phyloP scores from a whole-genome alignment of 2,888 invertebrate species.

The Caenorhabditis sp. region DNA sequence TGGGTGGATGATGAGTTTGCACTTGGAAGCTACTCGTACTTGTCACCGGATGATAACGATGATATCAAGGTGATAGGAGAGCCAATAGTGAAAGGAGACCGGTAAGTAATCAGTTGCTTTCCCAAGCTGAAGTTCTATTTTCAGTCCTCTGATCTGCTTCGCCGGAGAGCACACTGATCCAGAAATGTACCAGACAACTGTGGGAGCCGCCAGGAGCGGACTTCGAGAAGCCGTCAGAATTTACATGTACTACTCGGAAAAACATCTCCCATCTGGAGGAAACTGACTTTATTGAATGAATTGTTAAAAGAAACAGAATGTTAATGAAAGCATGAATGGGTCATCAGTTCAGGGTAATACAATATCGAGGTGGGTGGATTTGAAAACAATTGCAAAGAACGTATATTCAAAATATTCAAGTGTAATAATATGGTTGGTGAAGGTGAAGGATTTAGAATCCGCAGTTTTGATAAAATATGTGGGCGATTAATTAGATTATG shows the following conservation, averaged over 20 bases:
- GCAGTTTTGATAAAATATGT: constrained; percentile 2
- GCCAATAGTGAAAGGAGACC: constrained; percentile 25
- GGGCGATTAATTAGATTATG: constrained; percentile 22
- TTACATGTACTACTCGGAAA: background rate
- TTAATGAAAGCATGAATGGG: constrained; percentile 19
- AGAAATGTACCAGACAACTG: constrained; percentile 67
- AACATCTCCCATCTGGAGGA: background rate
- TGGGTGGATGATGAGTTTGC: constrained; percentile 61
- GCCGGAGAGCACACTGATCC: constrained; percentile 69
- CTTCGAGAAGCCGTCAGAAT: constrained; percentile 61
- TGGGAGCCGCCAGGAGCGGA: constrained; percentile 65
- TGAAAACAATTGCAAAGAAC: background rate
- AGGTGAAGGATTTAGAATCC: constrained; percentile 55
- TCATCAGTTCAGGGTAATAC: constrained; percentile 4
- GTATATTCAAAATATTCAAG: constrained; percentile 13
- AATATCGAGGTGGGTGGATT: background rate
- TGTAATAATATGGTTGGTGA: background rate
- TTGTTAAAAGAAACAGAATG: background rate
- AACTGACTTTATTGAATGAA: constrained; percentile 19
- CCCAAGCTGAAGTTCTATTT: constrained; percentile 4
- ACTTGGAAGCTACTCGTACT: constrained; percentile 65
- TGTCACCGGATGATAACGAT: constrained; percentile 10
- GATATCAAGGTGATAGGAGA: constrained; percentile 22
- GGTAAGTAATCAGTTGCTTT: background rate
- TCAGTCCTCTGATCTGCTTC: constrained; percentile 60